Conservation (phyloP, 2,113 vertebrate species). For the crab-eating macaque (Macaca fascicularis) region T2T-MFA8v1.1 NC_088376.1:24805501-24806000, state of each 20-base stretch:
- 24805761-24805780: conserved; percentile 47
- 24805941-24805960: not conserved
- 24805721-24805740: conserved; percentile 43
- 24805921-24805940: not conserved
- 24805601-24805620: not conserved
- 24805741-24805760: conserved; percentile 36
- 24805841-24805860: not conserved
- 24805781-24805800: not conserved
- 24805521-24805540: not conserved
- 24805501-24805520: not conserved
- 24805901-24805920: not conserved
- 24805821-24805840: not conserved
- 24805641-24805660: not conserved
- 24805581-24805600: not conserved
- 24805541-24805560: not conserved
- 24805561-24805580: conserved; percentile 14
- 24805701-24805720: conserved; percentile 38
- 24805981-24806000: not conserved
- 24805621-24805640: not conserved
- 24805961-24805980: not conserved
- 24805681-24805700: not conserved
- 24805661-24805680: not conserved
- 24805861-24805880: not conserved
- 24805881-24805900: not conserved
- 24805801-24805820: not conserved